Conservation (phyloP, 2,888 invertebrate species). For the Psococerastis gibbosa region DNA sequence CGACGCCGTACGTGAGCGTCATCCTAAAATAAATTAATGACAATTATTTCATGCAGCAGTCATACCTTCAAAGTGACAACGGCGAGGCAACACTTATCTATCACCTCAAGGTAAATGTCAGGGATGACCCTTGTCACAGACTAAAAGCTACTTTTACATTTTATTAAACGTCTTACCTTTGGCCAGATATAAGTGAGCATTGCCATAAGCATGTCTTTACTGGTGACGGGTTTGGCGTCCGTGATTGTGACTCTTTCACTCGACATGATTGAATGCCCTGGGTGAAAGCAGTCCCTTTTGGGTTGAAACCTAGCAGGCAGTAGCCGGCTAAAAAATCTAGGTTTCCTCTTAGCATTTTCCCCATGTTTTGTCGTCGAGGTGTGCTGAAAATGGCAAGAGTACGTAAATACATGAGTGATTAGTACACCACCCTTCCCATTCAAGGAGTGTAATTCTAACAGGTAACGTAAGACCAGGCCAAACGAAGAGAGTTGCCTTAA, state of each 20-base stretch:
- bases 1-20: slow-evolving; percentile 52
- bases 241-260: slow-evolving; percentile 40
- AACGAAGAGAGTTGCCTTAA: too few species aligned
- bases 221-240: slow-evolving; percentile 38
- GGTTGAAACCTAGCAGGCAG: slow-evolving; percentile 23
- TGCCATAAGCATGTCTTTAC: slow-evolving; percentile 60
- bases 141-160: not conserved
- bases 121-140: too few species aligned
- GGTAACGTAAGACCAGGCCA: too few species aligned
- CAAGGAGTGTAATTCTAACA: too few species aligned
- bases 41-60: too few species aligned
- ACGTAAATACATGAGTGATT: too few species aligned
- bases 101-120: too few species aligned
- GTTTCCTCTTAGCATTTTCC: not conserved
- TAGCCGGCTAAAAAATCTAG: not conserved
- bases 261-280: slow-evolving; percentile 53
- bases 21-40: too few species aligned
- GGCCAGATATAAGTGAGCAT: slow-evolving; percentile 95
- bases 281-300: slow-evolving; percentile 75
- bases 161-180: slow-evolving; percentile 40
- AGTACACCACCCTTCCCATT: too few species aligned
- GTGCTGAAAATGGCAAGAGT: not conserved
- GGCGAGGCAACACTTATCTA: too few species aligned
- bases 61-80: too few species aligned
- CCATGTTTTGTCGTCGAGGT: not conserved